phyloP scores from a whole-genome alignment of 2,888 invertebrate genomes.

The Nysson spinosus region DNA sequence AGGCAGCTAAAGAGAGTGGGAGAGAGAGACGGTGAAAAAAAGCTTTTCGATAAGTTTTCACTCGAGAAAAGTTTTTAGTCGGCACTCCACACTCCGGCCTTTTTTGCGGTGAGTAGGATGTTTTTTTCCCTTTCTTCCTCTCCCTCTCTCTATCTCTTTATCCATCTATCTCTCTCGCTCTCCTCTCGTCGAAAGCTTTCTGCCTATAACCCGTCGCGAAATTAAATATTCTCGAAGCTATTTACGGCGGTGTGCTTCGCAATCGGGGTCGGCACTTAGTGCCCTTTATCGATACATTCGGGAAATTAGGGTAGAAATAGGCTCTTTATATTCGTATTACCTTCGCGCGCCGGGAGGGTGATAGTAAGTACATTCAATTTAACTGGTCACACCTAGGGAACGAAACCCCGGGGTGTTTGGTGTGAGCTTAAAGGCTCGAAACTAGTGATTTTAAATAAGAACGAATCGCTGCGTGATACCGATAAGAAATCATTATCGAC shows the following conservation, averaged over 20 bases:
- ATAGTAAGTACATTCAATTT: slow-evolving; percentile 52
- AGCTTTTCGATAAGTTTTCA: slow-evolving; percentile 22
- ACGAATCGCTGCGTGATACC: not conserved
- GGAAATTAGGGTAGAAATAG: slow-evolving; percentile 58
- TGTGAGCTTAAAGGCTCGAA: not conserved
- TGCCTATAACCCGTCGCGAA: slow-evolving; percentile 36
- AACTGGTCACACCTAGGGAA: slow-evolving; percentile 29
- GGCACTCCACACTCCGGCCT: slow-evolving; percentile 25
- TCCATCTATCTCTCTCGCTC: no score
- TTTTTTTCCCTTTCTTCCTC: no score
- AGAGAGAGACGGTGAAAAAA: slow-evolving; percentile 16
- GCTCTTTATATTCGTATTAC: slow-evolving; percentile 62
- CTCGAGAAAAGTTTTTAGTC: slow-evolving; percentile 29
- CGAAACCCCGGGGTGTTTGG: slow-evolving; percentile 19
- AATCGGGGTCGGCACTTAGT: slow-evolving; percentile 56
- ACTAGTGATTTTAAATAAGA: slow-evolving; percentile 1
- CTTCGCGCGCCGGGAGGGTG: slow-evolving; percentile 15
- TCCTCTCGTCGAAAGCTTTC: slow-evolving; percentile 18
- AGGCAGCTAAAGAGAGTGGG: no score
- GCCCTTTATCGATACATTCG: slow-evolving; percentile 54
- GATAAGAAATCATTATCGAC: no score
- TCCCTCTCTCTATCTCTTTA: no score
- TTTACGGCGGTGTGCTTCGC: slow-evolving; percentile 50
- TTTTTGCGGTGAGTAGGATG: slow-evolving; percentile 31
- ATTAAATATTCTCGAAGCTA: slow-evolving; percentile 62